Evolutionary conservation across 2,888 invertebrate genomes (phyloP).

Genomic region (Elegia similella): DNA sequence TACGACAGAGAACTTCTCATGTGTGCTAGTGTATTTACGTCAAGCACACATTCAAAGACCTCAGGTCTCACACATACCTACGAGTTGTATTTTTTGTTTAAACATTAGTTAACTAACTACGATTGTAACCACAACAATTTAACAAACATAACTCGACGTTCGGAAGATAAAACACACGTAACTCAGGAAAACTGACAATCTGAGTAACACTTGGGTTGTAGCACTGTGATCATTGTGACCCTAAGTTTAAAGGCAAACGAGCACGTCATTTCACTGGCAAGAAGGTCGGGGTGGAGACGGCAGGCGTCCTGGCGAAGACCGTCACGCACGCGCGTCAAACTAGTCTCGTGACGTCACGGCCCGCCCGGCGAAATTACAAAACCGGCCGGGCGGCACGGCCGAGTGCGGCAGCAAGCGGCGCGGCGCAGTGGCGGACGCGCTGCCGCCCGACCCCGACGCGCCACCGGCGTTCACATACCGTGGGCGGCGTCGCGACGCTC

Average conservation of each 20-base stretch:
- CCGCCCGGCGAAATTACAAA: slow-evolving; percentile 77
- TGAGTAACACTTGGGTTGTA: slow-evolving; percentile 25
- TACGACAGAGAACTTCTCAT: slow-evolving; percentile 51
- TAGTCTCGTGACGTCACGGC: slow-evolving; percentile 79
- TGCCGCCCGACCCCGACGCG: slow-evolving; percentile 79
- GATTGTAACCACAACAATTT: slow-evolving; percentile 14
- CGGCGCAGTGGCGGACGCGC: slow-evolving; percentile 77
- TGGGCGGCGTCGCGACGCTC: slow-evolving; percentile 76
- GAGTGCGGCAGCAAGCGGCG: slow-evolving; percentile 58
- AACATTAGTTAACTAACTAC: slow-evolving; percentile 11
- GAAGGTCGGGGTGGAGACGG: slow-evolving; percentile 59
- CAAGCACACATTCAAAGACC: slow-evolving; percentile 36
- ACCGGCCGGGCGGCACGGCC: slow-evolving; percentile 71
- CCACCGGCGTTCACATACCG: slow-evolving; percentile 70
- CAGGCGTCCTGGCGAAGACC: slow-evolving; percentile 71
- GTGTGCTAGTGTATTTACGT: slow-evolving; percentile 28
- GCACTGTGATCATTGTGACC: slow-evolving; percentile 31
- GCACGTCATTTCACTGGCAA: slow-evolving; percentile 72
- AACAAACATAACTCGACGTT: background rate
- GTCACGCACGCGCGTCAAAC: slow-evolving; percentile 78
- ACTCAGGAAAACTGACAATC: background rate
- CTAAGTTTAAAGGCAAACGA: slow-evolving; percentile 51
- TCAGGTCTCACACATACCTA: slow-evolving; percentile 24
- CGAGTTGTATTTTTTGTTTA: slow-evolving; percentile 23
- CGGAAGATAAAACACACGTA: background rate